Percentiles rank a stretch among this genome's conserved stretches.
Conservation (phyloP, 92 coral and sea anemone species). For the Epizoanthus ramosus region DNA sequence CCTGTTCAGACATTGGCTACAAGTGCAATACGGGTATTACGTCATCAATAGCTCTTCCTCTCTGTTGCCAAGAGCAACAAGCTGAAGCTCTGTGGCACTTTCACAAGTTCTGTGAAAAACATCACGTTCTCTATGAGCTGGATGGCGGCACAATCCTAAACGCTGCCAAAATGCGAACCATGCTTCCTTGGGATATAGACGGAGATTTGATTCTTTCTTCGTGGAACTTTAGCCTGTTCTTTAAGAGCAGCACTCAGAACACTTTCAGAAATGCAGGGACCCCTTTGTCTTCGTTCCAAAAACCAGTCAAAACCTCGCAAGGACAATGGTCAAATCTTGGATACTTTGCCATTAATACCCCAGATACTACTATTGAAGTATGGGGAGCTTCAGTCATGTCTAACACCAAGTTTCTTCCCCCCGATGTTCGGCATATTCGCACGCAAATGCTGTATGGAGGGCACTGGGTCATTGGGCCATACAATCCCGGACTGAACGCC, state of each 20-base stretch:
- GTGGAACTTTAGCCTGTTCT: conserved; percentile 21
- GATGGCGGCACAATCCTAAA: conserved; percentile 45
- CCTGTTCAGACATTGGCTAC: conserved; percentile 52
- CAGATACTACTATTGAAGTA: conserved; percentile 44
- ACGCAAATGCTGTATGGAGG: conserved; percentile 35
- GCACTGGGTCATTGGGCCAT: conserved; percentile 41
- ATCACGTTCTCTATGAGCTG: conserved; percentile 39
- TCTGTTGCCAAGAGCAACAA: conserved; percentile 52
- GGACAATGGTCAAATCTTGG: conserved; percentile 16
- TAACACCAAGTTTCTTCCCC: conserved; percentile 25
- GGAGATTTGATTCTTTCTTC: conserved; percentile 38
- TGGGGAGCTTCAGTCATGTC: conserved; percentile 42
- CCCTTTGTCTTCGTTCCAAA: conserved; percentile 7
- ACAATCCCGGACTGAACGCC: conserved; percentile 45
- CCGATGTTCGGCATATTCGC: conserved; percentile 19
- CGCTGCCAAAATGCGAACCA: conserved; percentile 34
- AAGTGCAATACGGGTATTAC: conserved; percentile 43
- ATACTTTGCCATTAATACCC: conserved; percentile 29
- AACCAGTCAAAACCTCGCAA: conserved; percentile 3
- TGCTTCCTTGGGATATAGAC: conserved; percentile 50
- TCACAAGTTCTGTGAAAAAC: conserved; percentile 39
- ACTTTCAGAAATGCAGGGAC: conserved; percentile 29
- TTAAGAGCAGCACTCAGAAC: background rate
- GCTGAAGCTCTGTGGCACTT: conserved; percentile 39
- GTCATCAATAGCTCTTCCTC: conserved; percentile 43